A percentile compares a stretch with the other conserved stretches of the same genome.
These are phyloP conservation scores for Chionomys nivalis DNA, from an alignment of 2,113 vertebrate species.

Conservation along the genomic window DNA sequence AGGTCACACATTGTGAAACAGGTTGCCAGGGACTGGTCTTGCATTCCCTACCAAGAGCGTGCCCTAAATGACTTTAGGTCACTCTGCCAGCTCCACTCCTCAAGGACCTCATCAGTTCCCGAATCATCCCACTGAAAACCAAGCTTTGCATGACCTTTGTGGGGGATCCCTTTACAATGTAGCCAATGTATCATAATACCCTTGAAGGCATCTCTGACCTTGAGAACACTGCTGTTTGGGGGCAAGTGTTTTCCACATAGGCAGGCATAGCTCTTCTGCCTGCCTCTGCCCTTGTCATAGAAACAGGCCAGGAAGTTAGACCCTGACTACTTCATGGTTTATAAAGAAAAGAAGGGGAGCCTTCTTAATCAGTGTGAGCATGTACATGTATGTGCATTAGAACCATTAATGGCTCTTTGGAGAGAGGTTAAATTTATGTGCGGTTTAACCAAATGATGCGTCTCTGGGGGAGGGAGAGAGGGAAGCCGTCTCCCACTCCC, in stretches of 20 bases:
- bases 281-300: not conserved
- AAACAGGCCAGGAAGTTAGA: not conserved
- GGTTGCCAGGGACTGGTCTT: not conserved
- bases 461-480: conserved; percentile 16
- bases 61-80: not conserved
- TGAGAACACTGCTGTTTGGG: fast-evolving
- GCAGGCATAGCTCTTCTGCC: not conserved
- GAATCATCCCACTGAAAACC: not conserved
- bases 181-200: not conserved
- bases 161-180: not conserved
- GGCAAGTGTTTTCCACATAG: not conserved
- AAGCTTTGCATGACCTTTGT: not conserved
- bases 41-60: not conserved
- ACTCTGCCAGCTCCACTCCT: not conserved
- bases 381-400: conserved; percentile 39
- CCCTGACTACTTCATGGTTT: conserved; percentile 22
- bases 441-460: conserved; percentile 65
- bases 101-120: not conserved
- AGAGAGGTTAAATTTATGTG: conserved; percentile 76
- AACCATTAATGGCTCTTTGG: conserved; percentile 64
- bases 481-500: not conserved
- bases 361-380: conserved; percentile 2
- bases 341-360: not conserved
- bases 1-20: not conserved
- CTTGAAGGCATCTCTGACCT: not conserved